Base-by-base conservation (phyloP, 2,113 vertebrate genomes). In the Tiliqua scincoides region DNA sequence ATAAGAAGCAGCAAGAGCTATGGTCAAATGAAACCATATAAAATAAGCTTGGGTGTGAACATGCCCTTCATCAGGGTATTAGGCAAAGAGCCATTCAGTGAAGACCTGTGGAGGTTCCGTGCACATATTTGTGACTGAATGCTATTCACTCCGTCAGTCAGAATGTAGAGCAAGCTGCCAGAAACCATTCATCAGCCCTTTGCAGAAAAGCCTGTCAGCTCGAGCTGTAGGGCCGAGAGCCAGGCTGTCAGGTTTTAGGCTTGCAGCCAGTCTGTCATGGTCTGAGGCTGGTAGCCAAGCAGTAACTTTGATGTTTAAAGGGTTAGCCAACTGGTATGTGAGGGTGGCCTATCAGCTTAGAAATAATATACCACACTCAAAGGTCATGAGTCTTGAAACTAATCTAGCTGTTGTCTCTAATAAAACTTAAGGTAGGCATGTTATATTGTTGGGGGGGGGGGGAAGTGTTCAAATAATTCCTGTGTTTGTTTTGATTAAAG, bases 241-340 rank as follows among this genome's bases (percentile, higher is more conserved):
- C 98, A 98, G 97, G 94, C 96, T 96, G 97, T 98, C 94, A 96
- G 96, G 96, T 94, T 97, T 94, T 94, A 96, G 98, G 98, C 97
- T 95, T 82, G 90, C 95, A 93, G 98, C 98, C 98, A 99, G 97
- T 94, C 97, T 98, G 97, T 98, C 98, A 98, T 97, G 97, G 97
- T 94, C 96, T 96, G 96, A 92, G 98, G 98, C 97, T 95, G 89
- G 91, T 94, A 94, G 97, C 98, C 98, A 99, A 97, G 94, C 96
- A 96, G 97, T 96, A 97, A 97, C 97, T 98, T 98, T 99, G 98
- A 99, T 97, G 98, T 98, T 94, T 94, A 95, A 96, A 94, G 96
- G 95, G 96, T 97, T 97, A 97, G 97, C 97, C 97, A 97, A 97
- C 97, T 97, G 97, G 97, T 97, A 97, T 96, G 95, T 84, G 95